These are phyloP conservation scores for Drosophila neocordata DNA, from an alignment of 1,140 invertebrate species.

Conservation along the genomic window DNA sequence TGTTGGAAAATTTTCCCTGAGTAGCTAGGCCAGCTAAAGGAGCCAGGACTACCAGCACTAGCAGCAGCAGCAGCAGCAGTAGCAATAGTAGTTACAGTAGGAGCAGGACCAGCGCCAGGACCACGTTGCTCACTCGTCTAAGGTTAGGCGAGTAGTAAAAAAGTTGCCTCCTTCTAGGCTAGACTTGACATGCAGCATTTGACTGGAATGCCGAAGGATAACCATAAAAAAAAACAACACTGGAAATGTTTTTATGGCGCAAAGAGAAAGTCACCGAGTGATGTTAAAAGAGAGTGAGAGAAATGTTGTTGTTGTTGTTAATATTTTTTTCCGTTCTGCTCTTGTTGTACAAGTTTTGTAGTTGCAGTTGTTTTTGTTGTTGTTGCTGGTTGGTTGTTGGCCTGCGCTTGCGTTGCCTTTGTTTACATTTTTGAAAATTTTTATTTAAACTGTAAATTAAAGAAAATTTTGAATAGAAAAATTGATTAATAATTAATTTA, in stretches of 20 bases:
- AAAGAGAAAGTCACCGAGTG: conserved; percentile 2
- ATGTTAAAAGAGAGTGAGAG: conserved; percentile 24
- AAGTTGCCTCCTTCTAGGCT: conserved; percentile 28
- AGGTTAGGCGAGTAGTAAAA: conserved; percentile 48
- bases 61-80: conserved; percentile 36
- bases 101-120: conserved; percentile 52
- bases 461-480: background rate
- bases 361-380: conserved; percentile 44
- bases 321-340: conserved; percentile 43
- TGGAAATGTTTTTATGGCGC: conserved; percentile 11
- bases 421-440: conserved; percentile 73
- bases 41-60: background rate
- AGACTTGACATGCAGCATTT: conserved; percentile 29
- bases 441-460: conserved; percentile 54
- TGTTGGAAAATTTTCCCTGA: conserved; percentile 70
- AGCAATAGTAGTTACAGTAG: conserved; percentile 38
- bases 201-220: conserved; percentile 37
- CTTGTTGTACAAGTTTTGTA: conserved; percentile 31
- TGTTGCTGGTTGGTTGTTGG: conserved; percentile 29
- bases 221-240: conserved; percentile 3
- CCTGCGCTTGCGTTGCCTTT: conserved; percentile 73
- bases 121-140: conserved; percentile 61
- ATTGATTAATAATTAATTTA: background rate
- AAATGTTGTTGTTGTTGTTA: conserved; percentile 46
- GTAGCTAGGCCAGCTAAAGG: conserved; percentile 32